These are phyloP conservation scores for Meleagris gallopavo DNA, from an alignment of 2,113 vertebrate genomes.

Conservation along the genomic window DNA sequence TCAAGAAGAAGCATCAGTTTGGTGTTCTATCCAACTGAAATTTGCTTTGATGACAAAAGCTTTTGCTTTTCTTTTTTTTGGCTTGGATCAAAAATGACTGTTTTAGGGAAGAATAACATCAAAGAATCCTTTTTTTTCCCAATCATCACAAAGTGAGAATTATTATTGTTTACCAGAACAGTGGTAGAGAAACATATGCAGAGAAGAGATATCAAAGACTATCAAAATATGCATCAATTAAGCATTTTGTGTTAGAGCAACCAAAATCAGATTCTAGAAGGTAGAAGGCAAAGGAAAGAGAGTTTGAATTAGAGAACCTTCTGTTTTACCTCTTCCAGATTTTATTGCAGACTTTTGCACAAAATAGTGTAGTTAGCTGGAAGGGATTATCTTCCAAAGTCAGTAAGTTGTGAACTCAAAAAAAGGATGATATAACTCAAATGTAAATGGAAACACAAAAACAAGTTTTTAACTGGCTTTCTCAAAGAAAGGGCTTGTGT, in stretches of 20 bases:
- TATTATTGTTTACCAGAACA: not conserved
- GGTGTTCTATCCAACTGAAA: slow-evolving; percentile 1
- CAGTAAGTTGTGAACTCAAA: not conserved
- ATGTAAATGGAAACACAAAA: not conserved
- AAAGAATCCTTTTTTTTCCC: slow-evolving; percentile 37
- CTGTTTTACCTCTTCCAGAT: not conserved
- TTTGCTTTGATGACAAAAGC: slow-evolving; percentile 2
- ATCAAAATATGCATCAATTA: slow-evolving; percentile 19
- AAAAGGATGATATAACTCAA: not conserved
- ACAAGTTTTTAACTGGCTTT: not conserved
- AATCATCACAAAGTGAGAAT: not conserved
- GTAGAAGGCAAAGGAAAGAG: not conserved
- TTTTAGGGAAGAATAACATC: slow-evolving; percentile 22
- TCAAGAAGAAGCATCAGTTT: not conserved
- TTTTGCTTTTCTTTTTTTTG: not conserved
- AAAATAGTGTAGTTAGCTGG: not conserved
- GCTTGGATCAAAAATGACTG: slow-evolving; percentile 6
- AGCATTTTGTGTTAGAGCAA: not conserved
- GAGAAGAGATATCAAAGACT: slow-evolving; percentile 12
- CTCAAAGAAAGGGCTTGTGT: not conserved
- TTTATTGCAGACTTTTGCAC: not conserved
- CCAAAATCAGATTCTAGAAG: not conserved
- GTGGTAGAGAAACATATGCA: slow-evolving; percentile 14
- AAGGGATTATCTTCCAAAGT: not conserved
- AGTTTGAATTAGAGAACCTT: not conserved